Conservation (phyloP, 2,888 invertebrate genomes). For the Lasioglossum vierecki region DNA sequence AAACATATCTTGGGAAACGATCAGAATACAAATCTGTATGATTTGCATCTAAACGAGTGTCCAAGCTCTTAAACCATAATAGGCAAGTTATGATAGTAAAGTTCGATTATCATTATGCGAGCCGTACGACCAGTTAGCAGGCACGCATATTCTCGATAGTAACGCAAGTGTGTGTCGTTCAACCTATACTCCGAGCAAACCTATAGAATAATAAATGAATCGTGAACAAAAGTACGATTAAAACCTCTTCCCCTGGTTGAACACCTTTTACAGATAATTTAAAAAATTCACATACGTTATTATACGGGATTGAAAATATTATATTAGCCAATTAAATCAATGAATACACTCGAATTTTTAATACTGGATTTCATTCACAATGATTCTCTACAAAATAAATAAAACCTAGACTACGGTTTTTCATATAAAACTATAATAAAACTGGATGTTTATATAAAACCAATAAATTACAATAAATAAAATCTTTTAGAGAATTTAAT, state of each 20-base stretch:
- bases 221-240: constrained; percentile 16
- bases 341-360: not conserved
- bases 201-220: constrained; percentile 26
- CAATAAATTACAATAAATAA: too few species aligned
- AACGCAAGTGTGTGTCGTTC: constrained; percentile 8
- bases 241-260: not conserved
- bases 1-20: not conserved
- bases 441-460: too few species aligned
- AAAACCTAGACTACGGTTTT: too few species aligned
- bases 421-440: too few species aligned
- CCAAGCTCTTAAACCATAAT: constrained; percentile 16
- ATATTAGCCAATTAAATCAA: not conserved
- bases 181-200: not conserved
- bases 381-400: too few species aligned
- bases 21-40: constrained; percentile 11
- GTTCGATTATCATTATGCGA: constrained; percentile 28
- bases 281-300: not conserved
- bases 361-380: too few species aligned
- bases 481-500: too few species aligned
- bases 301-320: not conserved
- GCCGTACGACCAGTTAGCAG: constrained; percentile 9
- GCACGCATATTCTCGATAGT: constrained; percentile 19
- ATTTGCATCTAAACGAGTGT: constrained; percentile 13
- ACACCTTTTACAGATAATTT: not conserved
- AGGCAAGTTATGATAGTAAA: constrained; percentile 18